Conservation (phyloP, 2,113 vertebrate genomes). For the Tringa solitaria region DNA sequence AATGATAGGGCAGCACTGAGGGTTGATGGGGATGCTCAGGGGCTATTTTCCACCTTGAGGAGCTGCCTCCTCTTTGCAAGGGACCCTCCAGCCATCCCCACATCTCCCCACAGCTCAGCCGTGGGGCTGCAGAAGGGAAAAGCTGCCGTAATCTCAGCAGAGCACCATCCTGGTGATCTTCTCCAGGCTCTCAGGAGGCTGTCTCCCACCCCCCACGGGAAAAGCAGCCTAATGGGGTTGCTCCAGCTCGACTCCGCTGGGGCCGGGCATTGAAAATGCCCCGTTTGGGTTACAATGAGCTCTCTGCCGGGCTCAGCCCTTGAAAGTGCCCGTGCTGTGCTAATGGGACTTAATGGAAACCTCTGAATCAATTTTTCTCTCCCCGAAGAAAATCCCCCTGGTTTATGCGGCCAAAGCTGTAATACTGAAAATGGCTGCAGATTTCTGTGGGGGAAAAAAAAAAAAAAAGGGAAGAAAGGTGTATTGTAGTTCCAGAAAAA, state of each 20-base stretch:
- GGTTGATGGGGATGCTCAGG: fast-evolving
- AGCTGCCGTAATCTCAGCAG: fast-evolving
- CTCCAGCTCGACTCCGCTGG: background rate
- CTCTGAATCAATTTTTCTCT: slow-evolving; percentile 67
- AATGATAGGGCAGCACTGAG: fast-evolving
- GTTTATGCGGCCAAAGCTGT: slow-evolving; percentile 63
- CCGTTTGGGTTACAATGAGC: background rate
- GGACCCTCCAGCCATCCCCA: background rate
- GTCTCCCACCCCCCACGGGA: background rate
- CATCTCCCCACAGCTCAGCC: background rate
- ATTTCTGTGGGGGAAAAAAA: background rate
- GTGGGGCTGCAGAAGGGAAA: fast-evolving
- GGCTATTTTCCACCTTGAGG: fast-evolving
- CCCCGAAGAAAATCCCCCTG: slow-evolving; percentile 71
- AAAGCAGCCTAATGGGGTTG: slow-evolving; percentile 9
- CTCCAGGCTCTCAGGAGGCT: background rate
- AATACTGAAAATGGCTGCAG: slow-evolving; percentile 69
- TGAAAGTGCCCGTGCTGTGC: slow-evolving; percentile 66
- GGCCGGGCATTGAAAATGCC: background rate
- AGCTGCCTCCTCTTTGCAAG: background rate
- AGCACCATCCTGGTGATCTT: fast-evolving
- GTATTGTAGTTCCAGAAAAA: slow-evolving; percentile 26
- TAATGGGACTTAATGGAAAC: slow-evolving; percentile 77
- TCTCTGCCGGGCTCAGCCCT: slow-evolving; percentile 55
- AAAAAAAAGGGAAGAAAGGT: slow-evolving; percentile 14